Base-by-base conservation (phyloP, 2,113 vertebrate genomes). In the Cettia cetti region DNA sequence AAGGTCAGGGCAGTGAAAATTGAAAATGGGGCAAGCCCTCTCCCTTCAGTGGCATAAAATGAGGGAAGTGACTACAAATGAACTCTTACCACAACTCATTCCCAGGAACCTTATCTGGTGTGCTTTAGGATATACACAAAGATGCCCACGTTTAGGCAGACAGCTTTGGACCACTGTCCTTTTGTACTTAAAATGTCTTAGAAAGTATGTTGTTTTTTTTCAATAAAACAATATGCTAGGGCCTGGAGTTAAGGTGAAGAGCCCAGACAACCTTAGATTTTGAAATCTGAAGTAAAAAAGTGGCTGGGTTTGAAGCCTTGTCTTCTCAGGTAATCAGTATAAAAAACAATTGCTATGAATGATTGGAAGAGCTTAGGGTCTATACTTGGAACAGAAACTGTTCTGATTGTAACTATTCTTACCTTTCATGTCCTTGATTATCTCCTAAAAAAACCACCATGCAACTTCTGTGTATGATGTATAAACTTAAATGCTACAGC, bases 81-180 rank as follows among this genome's bases (percentile, higher is more conserved):
- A 81, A 53, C 24, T 44, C 28, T 10, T 44, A 8, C 1, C n/a
- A 53, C 23, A 39, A 0, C 31, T 87, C 9, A 18, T 66, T 63
- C 44, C 16, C 9, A 6, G 39, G 31, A 86, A 31, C 3, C 9
- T 28, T 60, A 2, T 0, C 52, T 66, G 23, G 6, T 4, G 4
- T 54, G 4, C 13, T 50, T 71, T 30, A 68, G 44, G 30, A 14
- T 6, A 1, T 10, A 8, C 15, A 33, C 19, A 71, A 64, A 84
- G 26, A 16, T 39, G 28, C 0, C 0, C 6, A 5, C 1, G 2
- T 42, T 87, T n/a, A 66, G 64, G 22, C 30, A 37, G 9, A 4
- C 3, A 56, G 0, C 30, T 49, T 54, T 24, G 54, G 9, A 47
- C 10, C 50, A 6, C 61, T 45, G 19, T 68, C 8, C 37, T 63